Conservation (phyloP, 2,888 invertebrate species). For the Antheraea yamamai region DNA sequence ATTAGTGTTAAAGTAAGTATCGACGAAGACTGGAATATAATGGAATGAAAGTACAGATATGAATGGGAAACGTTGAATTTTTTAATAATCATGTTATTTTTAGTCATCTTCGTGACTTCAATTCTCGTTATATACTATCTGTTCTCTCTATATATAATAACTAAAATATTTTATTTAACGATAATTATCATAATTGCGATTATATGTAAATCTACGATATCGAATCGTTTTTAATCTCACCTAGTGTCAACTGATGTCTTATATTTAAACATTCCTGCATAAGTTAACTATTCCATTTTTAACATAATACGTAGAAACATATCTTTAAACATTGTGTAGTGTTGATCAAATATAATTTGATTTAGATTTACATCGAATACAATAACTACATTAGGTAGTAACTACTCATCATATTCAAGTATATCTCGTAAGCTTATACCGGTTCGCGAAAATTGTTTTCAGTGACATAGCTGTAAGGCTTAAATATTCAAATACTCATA, state of each 20-base stretch:
- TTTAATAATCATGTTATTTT: conserved; percentile 41
- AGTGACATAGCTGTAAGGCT: background rate
- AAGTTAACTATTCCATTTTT: background rate
- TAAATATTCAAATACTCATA: background rate
- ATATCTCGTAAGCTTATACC: background rate
- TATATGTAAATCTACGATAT: background rate
- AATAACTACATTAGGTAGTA: background rate
- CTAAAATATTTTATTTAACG: conserved; percentile 16
- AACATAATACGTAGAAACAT: background rate
- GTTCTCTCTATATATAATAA: background rate
- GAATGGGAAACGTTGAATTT: conserved; percentile 35
- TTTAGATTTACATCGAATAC: conserved; percentile 12
- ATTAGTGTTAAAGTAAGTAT: conserved; percentile 50
- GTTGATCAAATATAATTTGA: background rate
- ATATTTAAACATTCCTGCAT: background rate
- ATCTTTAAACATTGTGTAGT: conserved; percentile 1
- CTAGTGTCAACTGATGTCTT: background rate
- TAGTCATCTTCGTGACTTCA: conserved; percentile 24
- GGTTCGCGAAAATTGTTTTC: background rate
- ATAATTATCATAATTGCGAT: conserved; percentile 1
- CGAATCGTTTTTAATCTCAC: conserved; percentile 9
- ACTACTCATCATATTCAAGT: background rate
- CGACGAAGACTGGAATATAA: conserved; percentile 59
- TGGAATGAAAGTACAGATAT: conserved; percentile 42
- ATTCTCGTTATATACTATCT: conserved; percentile 14